Evolutionary conservation across 2,113 vertebrate genomes (phyloP), one percentile per base, ranked within the genome.

Genomic region (Pedetes capensis): DNA sequence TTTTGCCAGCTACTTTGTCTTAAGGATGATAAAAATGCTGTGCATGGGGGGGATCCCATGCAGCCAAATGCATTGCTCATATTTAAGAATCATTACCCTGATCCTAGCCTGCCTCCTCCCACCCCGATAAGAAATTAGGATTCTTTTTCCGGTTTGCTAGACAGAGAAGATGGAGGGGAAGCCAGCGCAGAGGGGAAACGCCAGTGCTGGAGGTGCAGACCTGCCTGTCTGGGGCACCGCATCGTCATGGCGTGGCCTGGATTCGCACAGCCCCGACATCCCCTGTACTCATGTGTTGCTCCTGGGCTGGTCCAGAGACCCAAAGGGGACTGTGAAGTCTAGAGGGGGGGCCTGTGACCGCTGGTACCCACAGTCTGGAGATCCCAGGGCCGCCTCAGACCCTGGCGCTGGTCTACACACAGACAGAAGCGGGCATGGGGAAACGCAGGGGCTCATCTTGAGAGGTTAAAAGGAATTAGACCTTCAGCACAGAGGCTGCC

Each of bases 1-100:
- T 98, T 98, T 97, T 98, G 98, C 98, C 97, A 98, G 97, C 97
- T 96, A 97, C 95, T 98, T 98, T 97, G 97, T 98, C 98, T 98
- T 97, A 97, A 97, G 97, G 94, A 84, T 93, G 96, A 97, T 96
- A 97, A 97, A 98, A 96, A 96, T 83, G 85, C 5, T 7, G 82
- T 80, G 93, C 87, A 93, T 25, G 42, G 37, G 57, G 68, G 79
- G 72, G 51, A 81, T 37, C 66, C 0, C 47, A 9, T 1, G 71
- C 32, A 95, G 97, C 57, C 86, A 84, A 96, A 96, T 27, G 83
- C 88, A 72, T 75, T 27, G 97, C 93, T 96, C 93, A 22, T 89
- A 59, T 64, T 44, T 59, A 82, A 91, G 93, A 84, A 74, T 59
- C 86, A 78, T 86, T 85, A 69, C 42, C 93, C 49, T 16, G 34